Evolutionary conservation across 2,888 invertebrate genomes (phyloP), one percentile per base, ranked within the genome.

Genomic region (Acanthosepion lycidas): DNA sequence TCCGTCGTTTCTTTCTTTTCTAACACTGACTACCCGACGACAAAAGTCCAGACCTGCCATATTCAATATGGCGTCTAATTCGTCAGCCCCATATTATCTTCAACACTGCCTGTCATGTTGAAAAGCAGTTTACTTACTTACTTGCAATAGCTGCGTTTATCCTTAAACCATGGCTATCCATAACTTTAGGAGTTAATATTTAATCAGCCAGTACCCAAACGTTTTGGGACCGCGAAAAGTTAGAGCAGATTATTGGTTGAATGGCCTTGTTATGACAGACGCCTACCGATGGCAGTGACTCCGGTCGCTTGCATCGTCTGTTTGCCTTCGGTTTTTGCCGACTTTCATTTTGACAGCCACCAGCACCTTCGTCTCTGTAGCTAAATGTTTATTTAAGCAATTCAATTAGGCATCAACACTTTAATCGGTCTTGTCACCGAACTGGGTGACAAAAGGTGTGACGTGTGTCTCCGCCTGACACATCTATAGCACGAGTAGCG

Each of bases 311-410:
- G n/a, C 15, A n/a, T 15, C n/a, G 18, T 5, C n/a, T 12, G n/a
- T 78, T 78, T 78, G 15, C 78, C 78, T 5, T n/a, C 78, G 23
- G 12, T 78, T n/a, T 78, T 78, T 78, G n/a, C 78, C 78, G 78
- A n/a, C n/a, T 78, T 33, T 33, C 78, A 78, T 78, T 78, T 78
- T n/a, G 78, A n/a, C 78, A 78, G 78, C n/a, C n/a, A 28, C 12
- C n/a, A 78, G n/a, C 78, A 15, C 78, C n/a, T 78, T 78, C 78
- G n/a, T 78, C 78, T 78, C n/a, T 78, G 78, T 78, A 33, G 78
- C 78, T 78, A 78, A 78, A 78, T 78, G 78, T 78, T 78, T 78
- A n/a, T 78, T 78, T 78, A 78, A 78, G n/a, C 78, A 78, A 78
- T 78, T 78, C 78, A 78, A 78, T 78, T 78, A 78, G 78, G 78